These are phyloP conservation scores for Notechis scutatus DNA, from an alignment of 2,113 vertebrate genomes.

Conservation along the genomic window DNA sequence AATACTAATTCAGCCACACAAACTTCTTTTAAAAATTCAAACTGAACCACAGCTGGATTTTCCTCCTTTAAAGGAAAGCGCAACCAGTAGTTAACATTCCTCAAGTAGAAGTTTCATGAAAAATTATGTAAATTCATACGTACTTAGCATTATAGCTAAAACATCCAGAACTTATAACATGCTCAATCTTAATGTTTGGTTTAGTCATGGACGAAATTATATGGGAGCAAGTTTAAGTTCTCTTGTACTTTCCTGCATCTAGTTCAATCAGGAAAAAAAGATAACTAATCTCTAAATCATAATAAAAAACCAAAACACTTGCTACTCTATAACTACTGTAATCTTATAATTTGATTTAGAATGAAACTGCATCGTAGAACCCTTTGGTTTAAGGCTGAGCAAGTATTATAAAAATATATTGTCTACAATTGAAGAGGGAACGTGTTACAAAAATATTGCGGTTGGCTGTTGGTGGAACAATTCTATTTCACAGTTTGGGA, in stretches of 20 bases:
- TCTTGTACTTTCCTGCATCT: slow-evolving; percentile 19
- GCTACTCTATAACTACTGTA: slow-evolving; percentile 56
- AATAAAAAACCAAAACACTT: slow-evolving; percentile 18
- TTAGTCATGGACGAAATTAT: slow-evolving; percentile 24
- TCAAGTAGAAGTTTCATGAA: slow-evolving; percentile 34
- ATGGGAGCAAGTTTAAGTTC: slow-evolving; percentile 36
- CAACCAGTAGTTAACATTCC: slow-evolving; percentile 30
- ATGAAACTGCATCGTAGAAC: slow-evolving; percentile 60
- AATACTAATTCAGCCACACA: background rate
- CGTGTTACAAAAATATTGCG: slow-evolving; percentile 57
- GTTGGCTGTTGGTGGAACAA: slow-evolving; percentile 63
- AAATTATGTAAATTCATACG: slow-evolving; percentile 7
- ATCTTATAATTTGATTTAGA: slow-evolving; percentile 50
- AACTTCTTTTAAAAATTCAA: slow-evolving; percentile 21
- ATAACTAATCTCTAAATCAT: slow-evolving; percentile 33
- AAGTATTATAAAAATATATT: slow-evolving; percentile 48
- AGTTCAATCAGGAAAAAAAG: slow-evolving; percentile 44
- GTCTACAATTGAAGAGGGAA: slow-evolving; percentile 54
- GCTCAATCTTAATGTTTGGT: slow-evolving; percentile 43
- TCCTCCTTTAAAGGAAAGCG: slow-evolving; percentile 32
- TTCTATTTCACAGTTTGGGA: slow-evolving; percentile 64
- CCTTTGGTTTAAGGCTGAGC: slow-evolving; percentile 64
- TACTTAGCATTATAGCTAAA: slow-evolving; percentile 29
- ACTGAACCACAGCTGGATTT: slow-evolving; percentile 25
- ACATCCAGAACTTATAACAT: slow-evolving; percentile 14